Evolutionary conservation across 2,113 vertebrate genomes (phyloP).

Genomic region (Podarcis muralis): DNA sequence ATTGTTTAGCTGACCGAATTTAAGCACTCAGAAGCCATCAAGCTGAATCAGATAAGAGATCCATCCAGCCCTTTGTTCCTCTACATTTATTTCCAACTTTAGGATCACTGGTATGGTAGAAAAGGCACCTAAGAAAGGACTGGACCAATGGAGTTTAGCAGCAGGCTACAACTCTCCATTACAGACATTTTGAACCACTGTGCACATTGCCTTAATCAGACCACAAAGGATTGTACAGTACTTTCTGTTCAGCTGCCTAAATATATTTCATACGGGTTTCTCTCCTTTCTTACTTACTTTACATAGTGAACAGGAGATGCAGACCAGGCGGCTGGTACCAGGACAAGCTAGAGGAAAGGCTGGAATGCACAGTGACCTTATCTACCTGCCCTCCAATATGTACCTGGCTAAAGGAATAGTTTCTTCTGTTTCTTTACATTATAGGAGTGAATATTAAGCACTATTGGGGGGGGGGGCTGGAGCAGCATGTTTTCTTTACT

Average conservation of each 20-base stretch:
- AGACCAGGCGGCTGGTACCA: neutral
- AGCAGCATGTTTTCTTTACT: neutral
- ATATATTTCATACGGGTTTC: too few species aligned
- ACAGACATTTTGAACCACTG: neutral
- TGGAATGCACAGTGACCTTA: neutral
- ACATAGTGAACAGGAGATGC: neutral
- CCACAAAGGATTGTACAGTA: neutral
- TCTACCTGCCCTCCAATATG: too few species aligned
- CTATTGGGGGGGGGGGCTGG: too few species aligned
- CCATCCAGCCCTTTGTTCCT: neutral
- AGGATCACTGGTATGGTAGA: neutral
- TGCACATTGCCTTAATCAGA: neutral
- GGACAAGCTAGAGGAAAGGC: neutral
- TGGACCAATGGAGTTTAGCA: neutral
- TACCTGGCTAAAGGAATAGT: neutral
- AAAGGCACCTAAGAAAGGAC: neutral
- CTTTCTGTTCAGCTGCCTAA: neutral
- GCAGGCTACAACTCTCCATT: neutral
- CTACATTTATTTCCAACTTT: neutral
- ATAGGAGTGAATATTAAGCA: neutral
- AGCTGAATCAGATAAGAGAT: conserved; percentile 37
- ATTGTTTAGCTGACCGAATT: conserved; percentile 49
- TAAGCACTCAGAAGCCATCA: conserved; percentile 19
- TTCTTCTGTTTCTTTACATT: neutral
- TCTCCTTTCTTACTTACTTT: neutral